phyloP scores from a whole-genome alignment of 2,797 vertebrate genomes.

The Xenentodon cancila region DNA sequence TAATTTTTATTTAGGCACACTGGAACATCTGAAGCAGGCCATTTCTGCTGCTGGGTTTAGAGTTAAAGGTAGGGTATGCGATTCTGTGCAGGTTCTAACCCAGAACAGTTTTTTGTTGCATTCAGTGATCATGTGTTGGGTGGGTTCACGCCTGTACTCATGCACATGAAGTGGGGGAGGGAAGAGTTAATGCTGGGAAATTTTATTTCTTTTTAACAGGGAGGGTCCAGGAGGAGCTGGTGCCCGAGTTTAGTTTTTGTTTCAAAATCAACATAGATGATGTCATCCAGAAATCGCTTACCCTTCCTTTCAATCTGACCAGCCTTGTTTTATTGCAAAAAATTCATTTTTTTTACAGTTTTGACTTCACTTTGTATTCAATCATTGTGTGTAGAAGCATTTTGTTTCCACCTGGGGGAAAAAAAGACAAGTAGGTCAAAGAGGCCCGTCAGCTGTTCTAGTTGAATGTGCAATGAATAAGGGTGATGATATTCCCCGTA shows the following conservation, averaged over 20 bases:
- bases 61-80: neutral
- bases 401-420: slow-evolving; percentile 12
- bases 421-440: neutral
- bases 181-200: no score
- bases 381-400: neutral
- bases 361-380: neutral
- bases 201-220: no score
- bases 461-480: slow-evolving; percentile 19
- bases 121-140: no score
- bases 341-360: no score
- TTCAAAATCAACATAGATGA: no score
- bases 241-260: no score
- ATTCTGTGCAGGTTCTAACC: neutral
- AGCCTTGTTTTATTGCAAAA: no score
- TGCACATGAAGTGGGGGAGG: no score
- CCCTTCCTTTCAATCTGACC: no score
- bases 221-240: no score
- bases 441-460: slow-evolving; percentile 29
- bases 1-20: slow-evolving; percentile 2
- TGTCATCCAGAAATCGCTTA: no score
- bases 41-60: slow-evolving; percentile 14
- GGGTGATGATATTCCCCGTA: slow-evolving; percentile 10
- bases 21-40: slow-evolving; percentile 30
- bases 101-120: neutral
- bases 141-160: no score